phyloP scores from a whole-genome alignment of 2,113 vertebrate genomes.

The Colius striatus region DNA sequence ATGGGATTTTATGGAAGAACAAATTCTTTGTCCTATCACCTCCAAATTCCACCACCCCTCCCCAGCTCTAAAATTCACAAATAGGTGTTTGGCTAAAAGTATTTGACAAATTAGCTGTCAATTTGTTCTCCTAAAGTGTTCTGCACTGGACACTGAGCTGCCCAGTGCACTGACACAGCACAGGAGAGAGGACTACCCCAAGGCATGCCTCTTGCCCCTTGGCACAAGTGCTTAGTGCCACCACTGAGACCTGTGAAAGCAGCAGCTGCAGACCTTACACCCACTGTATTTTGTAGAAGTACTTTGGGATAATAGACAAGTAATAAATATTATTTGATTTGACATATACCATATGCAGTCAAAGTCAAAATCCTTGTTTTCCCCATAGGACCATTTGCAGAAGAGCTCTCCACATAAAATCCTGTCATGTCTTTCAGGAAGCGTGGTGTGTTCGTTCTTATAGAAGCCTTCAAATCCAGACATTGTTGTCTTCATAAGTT shows the following conservation, averaged over 20 bases:
- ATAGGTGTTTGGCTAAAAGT: neutral
- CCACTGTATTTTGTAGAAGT: neutral
- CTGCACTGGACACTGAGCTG: neutral
- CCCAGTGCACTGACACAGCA: no score
- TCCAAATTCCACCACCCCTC: neutral
- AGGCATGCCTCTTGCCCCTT: accelerated
- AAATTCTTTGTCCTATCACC: neutral
- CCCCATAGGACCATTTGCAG: constrained; percentile 88
- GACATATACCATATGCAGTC: constrained; percentile 79
- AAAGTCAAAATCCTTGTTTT: constrained; percentile 77
- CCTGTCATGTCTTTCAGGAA: constrained; percentile 88
- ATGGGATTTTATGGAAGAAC: neutral
- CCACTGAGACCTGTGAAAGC: neutral
- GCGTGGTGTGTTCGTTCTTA: constrained; percentile 88
- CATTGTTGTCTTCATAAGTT: constrained; percentile 93
- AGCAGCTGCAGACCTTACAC: neutral
- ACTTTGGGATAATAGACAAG: neutral
- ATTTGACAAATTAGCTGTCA: neutral
- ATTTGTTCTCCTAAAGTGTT: neutral
- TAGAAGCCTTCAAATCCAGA: constrained; percentile 93
- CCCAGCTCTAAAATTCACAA: neutral
- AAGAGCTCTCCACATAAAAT: constrained; percentile 89
- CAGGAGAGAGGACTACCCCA: neutral
- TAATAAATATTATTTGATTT: neutral
- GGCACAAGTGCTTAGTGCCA: neutral